A percentile compares a stretch with the other conserved stretches of the same genome.
These are phyloP conservation scores for Acanthosepion esculentum DNA, from an alignment of 2,888 invertebrate genomes.

Conservation along the genomic window DNA sequence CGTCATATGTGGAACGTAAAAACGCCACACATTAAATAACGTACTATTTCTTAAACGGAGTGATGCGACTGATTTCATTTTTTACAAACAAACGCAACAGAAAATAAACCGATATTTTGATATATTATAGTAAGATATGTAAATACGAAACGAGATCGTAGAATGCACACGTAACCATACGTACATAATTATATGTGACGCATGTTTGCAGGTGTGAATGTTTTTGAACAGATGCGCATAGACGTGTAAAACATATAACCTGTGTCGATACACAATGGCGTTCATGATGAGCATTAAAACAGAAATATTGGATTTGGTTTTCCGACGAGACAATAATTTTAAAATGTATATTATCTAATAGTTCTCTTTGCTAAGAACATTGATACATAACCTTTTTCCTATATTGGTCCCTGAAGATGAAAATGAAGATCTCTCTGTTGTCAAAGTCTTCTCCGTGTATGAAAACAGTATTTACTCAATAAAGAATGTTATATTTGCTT, in stretches of 20 bases:
- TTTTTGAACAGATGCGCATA: neutral
- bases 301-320: neutral
- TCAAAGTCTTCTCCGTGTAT: constrained; percentile 6
- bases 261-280: neutral
- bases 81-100: no score
- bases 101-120: neutral
- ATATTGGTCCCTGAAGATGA: constrained; percentile 33
- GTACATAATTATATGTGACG: neutral
- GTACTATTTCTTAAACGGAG: no score
- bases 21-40: neutral
- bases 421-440: neutral
- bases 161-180: neutral
- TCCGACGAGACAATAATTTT: neutral
- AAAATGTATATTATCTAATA: neutral
- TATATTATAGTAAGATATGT: neutral
- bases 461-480: neutral
- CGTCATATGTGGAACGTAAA: neutral
- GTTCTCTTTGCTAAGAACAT: neutral
- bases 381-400: neutral
- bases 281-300: neutral
- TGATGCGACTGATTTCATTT: no score
- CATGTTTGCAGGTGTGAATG: neutral
- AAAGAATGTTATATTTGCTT: constrained; percentile 33
- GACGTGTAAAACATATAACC: neutral
- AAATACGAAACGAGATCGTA: neutral